Conservation (phyloP, 2,797 vertebrate species). For the Nannoperca obscura region DNA sequence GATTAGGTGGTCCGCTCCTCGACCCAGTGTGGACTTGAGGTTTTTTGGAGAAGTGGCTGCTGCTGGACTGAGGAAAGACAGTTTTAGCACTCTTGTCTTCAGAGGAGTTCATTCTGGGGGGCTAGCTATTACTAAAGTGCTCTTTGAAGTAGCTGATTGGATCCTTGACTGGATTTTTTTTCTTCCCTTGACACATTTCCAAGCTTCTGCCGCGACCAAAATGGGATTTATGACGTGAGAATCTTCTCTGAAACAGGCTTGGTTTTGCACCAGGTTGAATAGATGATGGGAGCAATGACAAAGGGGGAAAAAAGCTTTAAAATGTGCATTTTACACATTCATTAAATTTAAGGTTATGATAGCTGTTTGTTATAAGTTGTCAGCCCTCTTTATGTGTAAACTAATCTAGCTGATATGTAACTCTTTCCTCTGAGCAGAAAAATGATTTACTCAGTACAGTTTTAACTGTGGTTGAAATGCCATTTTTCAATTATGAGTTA, state of each 20-base stretch:
- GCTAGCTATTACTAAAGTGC: slow-evolving; percentile 43
- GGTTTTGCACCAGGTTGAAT: slow-evolving; percentile 21
- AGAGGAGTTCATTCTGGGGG: slow-evolving; percentile 41
- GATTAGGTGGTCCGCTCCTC: slow-evolving; percentile 36
- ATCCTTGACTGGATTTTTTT: slow-evolving; percentile 35
- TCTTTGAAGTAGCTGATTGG: slow-evolving; percentile 46
- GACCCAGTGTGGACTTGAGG: slow-evolving; percentile 15
- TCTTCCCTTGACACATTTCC: slow-evolving; percentile 9
- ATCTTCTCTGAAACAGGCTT: slow-evolving; percentile 13
- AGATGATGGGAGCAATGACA: not conserved
- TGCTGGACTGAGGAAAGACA: slow-evolving; percentile 19
- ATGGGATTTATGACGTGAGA: slow-evolving; percentile 31
- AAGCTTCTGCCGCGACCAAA: slow-evolving; percentile 30
- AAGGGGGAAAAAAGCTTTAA: slow-evolving; percentile 5
- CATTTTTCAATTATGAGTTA: not conserved
- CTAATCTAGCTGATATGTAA: not conserved
- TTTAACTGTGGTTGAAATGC: slow-evolving; percentile 1
- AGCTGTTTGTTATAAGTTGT: slow-evolving; percentile 6
- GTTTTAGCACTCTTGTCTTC: slow-evolving; percentile 14
- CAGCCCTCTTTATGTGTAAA: slow-evolving; percentile 2
- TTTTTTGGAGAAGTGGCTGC: slow-evolving; percentile 16
- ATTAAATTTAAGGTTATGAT: not conserved
- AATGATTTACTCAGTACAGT: not conserved
- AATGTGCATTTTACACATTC: slow-evolving; percentile 3
- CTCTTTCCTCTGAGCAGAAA: not conserved